phyloP scores from a whole-genome alignment of 2,797 vertebrate genomes.

The Vireo griseus region DNA sequence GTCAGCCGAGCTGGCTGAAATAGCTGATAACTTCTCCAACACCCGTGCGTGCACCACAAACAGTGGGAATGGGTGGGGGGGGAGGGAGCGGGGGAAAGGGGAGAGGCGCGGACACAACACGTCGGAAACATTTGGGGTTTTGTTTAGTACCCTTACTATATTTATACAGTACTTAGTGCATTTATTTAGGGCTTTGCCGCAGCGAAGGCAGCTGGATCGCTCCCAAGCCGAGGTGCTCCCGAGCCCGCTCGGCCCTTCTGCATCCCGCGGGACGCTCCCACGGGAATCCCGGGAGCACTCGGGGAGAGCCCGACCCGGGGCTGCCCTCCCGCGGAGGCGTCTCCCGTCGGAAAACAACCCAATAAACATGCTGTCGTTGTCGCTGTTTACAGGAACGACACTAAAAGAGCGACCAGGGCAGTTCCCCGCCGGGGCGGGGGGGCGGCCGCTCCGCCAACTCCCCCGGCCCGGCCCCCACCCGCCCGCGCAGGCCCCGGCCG shows the following conservation, averaged over 20 bases:
- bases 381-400: not conserved
- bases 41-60: not conserved
- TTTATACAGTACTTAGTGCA: accelerated
- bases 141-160: not conserved
- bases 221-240: not conserved
- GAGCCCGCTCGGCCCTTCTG: not conserved
- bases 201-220: not conserved
- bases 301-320: not conserved
- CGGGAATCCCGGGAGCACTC: not conserved
- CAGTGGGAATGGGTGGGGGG: not conserved
- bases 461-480: not conserved
- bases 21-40: accelerated
- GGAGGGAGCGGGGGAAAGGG: accelerated
- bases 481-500: not conserved
- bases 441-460: not conserved
- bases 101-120: not conserved
- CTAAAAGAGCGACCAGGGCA: not conserved
- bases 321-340: not conserved
- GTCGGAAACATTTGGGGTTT: not conserved
- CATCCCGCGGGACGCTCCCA: not conserved
- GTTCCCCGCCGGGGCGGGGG: too few relatives aligned
- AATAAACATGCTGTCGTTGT: not conserved
- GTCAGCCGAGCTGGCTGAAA: not conserved
- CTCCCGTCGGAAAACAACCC: not conserved
- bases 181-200: not conserved